A percentile compares a stretch with the other conserved stretches of the same genome.
These are phyloP conservation scores for Drosophila ogumai DNA, from an alignment of 1,140 invertebrate species.

Conservation along the genomic window DNA sequence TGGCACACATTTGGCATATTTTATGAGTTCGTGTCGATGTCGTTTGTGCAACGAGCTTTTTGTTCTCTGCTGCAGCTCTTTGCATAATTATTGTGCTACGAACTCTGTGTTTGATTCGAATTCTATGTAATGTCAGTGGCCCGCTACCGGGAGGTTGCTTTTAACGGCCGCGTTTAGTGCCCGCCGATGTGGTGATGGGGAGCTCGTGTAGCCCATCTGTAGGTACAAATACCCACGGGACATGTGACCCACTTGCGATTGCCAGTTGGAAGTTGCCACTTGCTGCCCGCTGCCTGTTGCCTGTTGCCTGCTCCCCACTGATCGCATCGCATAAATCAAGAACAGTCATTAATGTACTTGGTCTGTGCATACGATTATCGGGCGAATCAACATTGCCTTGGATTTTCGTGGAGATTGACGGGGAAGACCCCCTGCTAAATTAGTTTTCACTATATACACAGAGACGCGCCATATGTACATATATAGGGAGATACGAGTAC, in stretches of 20 bases:
- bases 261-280: slow-evolving; percentile 7
- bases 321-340: slow-evolving; percentile 70
- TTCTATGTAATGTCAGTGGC: slow-evolving; percentile 57
- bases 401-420: neutral
- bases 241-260: slow-evolving; percentile 72
- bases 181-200: slow-evolving; percentile 2
- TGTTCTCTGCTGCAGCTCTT: slow-evolving; percentile 52
- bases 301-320: slow-evolving; percentile 27
- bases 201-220: slow-evolving; percentile 40
- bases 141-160: slow-evolving; percentile 47
- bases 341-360: slow-evolving; percentile 63
- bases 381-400: slow-evolving; percentile 41
- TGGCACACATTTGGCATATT: slow-evolving; percentile 82
- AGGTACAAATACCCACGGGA: slow-evolving; percentile 71
- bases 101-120: slow-evolving; percentile 64
- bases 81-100: slow-evolving; percentile 78
- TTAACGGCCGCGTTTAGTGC: slow-evolving; percentile 41
- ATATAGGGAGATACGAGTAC: slow-evolving; percentile 42
- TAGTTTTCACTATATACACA: slow-evolving; percentile 62
- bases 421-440: slow-evolving; percentile 67
- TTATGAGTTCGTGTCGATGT: slow-evolving; percentile 80
- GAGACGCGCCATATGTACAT: slow-evolving; percentile 3
- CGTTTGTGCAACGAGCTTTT: slow-evolving; percentile 72
- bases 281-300: slow-evolving; percentile 14
- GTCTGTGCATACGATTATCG: slow-evolving; percentile 30